Base-by-base conservation (phyloP, 1,140 invertebrate species). In the Pachypsylla venusta region DNA sequence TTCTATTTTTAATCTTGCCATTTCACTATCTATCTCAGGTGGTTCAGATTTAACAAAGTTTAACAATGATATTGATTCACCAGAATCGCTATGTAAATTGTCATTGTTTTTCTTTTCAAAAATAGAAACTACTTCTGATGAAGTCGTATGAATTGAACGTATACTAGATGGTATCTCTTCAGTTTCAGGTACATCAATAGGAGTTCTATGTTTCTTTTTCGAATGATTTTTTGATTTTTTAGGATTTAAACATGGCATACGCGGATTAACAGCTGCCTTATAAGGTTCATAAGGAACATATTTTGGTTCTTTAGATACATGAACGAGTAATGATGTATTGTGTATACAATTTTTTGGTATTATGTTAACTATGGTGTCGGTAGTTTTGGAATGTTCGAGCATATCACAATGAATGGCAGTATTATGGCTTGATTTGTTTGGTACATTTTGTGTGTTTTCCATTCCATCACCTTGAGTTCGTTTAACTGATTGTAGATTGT, bases 251-350 rank as follows among this genome's bases (percentile, higher is more conserved):
- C 67, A 65, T 5, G 80, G 76, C 48, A 83, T 74, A 60, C 90
- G 83, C 48, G 85, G 84, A 69, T 83, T 85, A 0, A 89, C 83
- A 62, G 88, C 87, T 57, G 81, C 87, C 68, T 88, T 85, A 66
- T 90, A 92, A 0, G 89, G 89, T 67, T 93, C 89, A 65, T 87
- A 90, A 1, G 89, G 89, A 20, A 93, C 78, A 48, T 48, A 48
- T 22, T 48, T 48, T n/a, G 42, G 42, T 48, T 48, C 42, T 48
- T 48, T 48, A 5, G 42, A 48, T 10, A 48, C 42, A 48, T 48
- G 42, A 10, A 48, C 42, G 22, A 19, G 42, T 4, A 48, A 19
- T 48, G 16, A n/a, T 19, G n/a, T 48, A 22, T 48, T 48, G 7
- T 35, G 7, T 7, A 35, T 35, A n/a, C 30, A 35, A n/a, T 35